These are phyloP conservation scores for Acanthurus leucopareius DNA, from an alignment of 2,797 vertebrate genomes.

Conservation along the genomic window DNA sequence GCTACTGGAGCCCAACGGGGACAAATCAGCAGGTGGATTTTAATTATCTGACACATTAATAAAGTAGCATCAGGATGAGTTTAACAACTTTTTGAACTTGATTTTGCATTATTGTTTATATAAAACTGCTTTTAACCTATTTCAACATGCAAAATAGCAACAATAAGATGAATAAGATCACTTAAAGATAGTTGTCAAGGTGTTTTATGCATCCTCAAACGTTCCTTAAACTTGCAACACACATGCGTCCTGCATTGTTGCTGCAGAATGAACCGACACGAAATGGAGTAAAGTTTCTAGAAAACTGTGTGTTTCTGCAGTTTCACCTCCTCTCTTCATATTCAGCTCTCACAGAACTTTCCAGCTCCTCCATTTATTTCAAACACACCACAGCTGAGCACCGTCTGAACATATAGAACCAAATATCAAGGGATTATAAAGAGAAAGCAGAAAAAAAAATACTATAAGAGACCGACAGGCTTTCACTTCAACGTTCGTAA, in stretches of 20 bases:
- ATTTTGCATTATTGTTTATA: not conserved
- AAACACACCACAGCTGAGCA: not conserved
- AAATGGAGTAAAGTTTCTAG: not conserved
- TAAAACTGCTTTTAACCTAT: not conserved
- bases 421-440: slow-evolving; percentile 1
- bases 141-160: not conserved
- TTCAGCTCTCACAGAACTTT: not conserved
- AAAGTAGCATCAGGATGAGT: not conserved
- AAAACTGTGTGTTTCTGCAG: not conserved
- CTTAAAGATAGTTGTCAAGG: not conserved
- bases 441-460: not conserved
- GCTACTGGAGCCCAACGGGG: too few species aligned
- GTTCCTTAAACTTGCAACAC: too few species aligned
- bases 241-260: too few species aligned
- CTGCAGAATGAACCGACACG: not conserved
- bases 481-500: not conserved
- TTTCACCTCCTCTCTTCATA: not conserved
- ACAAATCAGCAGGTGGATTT: not conserved
- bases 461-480: not conserved
- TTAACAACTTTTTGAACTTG: not conserved
- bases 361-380: not conserved
- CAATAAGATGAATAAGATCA: not conserved
- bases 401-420: not conserved
- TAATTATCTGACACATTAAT: not conserved
- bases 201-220: not conserved